Evolutionary conservation across 2,797 vertebrate species (phyloP), one percentile per base, ranked within the genome.

Genomic region (Melanotaenia pygmaea): DNA sequence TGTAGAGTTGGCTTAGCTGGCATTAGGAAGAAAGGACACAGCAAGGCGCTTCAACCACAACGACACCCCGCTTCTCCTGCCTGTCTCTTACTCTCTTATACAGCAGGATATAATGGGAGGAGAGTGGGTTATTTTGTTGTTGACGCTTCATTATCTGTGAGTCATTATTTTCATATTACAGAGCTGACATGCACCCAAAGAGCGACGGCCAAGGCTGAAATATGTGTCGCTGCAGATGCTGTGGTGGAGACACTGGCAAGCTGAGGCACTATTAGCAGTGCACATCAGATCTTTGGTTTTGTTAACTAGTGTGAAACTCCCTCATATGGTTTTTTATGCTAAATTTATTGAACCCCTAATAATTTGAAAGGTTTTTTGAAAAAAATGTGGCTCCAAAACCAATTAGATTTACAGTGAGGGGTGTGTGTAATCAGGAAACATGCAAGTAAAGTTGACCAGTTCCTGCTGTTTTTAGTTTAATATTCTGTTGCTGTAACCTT

Each of bases 11-110:
- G 75, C 79, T 72, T 69, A 59, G 73, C 32, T 10, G 2, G 65
- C 71, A 58, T 1, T 16, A 72, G 70, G 75, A 74, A 84, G 86
- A 86, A 91, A 87, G 82, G 80, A 84, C 79, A n/a, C 85, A 76
- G 84, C 47, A 60, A 90, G 85, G 78, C 68, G 58, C 89, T 82
- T 76, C 51, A 51, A 86, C 85, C 79, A 30, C 86, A 72, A 53
- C 59, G 28, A 24, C 58, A 9, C 37, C 38, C 60, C 14, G 54
- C 70, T 82, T 85, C 77, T 82, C 81, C 60, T 30, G 57, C 72
- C 71, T 86, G 63, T 60, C 35, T 81, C 78, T 38, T 11, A 5
- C 69, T 61, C n/a, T 5, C 58, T 58, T 43, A 11, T 30, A 54
- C 32, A 50, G 63, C 8, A 2, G 2, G 1, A 53, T 54, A 40